phyloP scores from a whole-genome alignment of 2,797 vertebrate genomes.

The Anolis apletophallus region DNA sequence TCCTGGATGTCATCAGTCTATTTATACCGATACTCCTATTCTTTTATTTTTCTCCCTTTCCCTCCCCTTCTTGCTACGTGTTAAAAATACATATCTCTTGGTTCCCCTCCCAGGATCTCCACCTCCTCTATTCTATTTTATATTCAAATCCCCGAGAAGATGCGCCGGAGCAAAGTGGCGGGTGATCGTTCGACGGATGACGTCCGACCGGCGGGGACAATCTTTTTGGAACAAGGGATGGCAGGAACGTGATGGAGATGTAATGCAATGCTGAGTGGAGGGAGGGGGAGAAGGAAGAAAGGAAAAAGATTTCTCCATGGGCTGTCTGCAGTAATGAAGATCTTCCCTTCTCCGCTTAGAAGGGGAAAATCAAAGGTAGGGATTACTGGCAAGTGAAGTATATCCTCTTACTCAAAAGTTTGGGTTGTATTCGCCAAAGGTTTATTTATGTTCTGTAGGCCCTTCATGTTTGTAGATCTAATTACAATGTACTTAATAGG shows the following conservation, averaged over 20 bases:
- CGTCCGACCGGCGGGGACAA: constrained; percentile 50
- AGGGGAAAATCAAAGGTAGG: no score
- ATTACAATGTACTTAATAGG: no score
- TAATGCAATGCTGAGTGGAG: not conserved
- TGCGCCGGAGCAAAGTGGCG: constrained; percentile 62
- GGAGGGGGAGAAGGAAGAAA: no score
- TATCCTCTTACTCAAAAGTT: no score
- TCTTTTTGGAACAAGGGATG: not conserved
- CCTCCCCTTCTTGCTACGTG: constrained; percentile 15
- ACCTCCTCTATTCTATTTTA: constrained; percentile 67
- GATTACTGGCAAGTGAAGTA: no score
- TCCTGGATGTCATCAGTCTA: constrained; percentile 63
- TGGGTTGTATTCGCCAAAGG: no score
- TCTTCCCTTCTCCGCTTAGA: not conserved
- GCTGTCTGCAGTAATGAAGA: not conserved
- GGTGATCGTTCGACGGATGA: constrained; percentile 66
- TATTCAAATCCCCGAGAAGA: constrained; percentile 63
- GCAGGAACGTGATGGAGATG: constrained; percentile 4
- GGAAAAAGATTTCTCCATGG: not conserved
- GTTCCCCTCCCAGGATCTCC: constrained; percentile 33
- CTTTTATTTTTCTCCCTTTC: not conserved
- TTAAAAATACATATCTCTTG: constrained; percentile 62
- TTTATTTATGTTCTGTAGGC: no score
- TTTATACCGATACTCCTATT: constrained; percentile 58
- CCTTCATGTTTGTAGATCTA: no score